phyloP scores from a whole-genome alignment of 2,797 vertebrate genomes.

The Philypnodon macrostomus region DNA sequence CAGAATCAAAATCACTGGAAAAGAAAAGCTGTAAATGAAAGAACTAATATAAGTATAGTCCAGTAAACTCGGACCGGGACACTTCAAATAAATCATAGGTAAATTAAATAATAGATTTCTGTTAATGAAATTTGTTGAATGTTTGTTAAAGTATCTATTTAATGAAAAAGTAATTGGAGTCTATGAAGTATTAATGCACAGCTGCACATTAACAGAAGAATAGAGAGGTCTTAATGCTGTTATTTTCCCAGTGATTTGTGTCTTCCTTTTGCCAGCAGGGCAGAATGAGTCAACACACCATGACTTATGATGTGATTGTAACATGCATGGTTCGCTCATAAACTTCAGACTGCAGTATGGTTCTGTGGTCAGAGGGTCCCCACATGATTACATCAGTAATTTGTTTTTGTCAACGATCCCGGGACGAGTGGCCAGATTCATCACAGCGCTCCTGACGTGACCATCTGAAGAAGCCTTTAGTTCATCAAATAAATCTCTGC shows the following conservation, averaged over 20 bases:
- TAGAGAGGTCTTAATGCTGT: constrained; percentile 16
- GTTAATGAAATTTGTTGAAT: too few relatives aligned
- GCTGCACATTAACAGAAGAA: constrained; percentile 22
- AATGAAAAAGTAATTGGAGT: too few relatives aligned
- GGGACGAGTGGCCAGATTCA: constrained; percentile 11
- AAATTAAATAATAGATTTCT: too few relatives aligned
- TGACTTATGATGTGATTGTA: constrained; percentile 58
- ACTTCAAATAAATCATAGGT: too few relatives aligned
- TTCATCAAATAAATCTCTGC: constrained; percentile 16
- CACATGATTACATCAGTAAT: constrained; percentile 27
- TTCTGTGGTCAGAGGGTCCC: constrained; percentile 15
- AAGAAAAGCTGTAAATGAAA: too few relatives aligned
- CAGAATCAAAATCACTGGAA: too few relatives aligned
- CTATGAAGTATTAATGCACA: constrained; percentile 5
- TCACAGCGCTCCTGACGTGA: constrained; percentile 12
- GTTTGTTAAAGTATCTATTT: too few relatives aligned
- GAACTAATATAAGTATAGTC: too few relatives aligned
- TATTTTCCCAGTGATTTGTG: constrained; percentile 46
- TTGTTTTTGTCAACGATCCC: constrained; percentile 23
- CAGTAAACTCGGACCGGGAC: too few relatives aligned
- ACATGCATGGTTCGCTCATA: constrained; percentile 37
- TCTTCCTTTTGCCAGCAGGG: constrained; percentile 21
- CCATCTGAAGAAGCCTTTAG: constrained; percentile 15
- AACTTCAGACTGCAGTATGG: constrained; percentile 21
- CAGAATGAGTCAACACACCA: constrained; percentile 65